A percentile compares a stretch with the other conserved stretches of the same genome.
Conservation (phyloP, 2,797 vertebrate genomes). For the Gastrophryne carolinensis region DNA sequence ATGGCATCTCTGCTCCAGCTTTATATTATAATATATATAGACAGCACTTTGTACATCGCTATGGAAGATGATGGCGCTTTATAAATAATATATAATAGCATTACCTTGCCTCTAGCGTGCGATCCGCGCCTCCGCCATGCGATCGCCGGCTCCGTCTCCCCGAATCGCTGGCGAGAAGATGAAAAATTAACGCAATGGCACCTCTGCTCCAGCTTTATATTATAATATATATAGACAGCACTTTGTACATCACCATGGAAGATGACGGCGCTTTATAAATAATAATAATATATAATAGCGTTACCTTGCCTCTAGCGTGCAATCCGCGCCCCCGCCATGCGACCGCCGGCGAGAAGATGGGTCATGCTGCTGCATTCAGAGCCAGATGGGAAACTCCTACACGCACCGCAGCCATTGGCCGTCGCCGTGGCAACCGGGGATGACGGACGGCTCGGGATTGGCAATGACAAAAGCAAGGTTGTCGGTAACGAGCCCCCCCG, state of each 20-base stretch:
- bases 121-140: conserved; percentile 61
- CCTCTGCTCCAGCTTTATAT: not conserved
- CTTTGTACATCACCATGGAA: no score
- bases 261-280: no score
- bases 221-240: no score
- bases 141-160: no score
- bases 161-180: no score
- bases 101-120: not conserved
- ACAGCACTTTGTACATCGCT: no score
- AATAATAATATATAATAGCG: not conserved
- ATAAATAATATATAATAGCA: not conserved
- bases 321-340: conserved; percentile 61
- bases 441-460: conserved; percentile 41
- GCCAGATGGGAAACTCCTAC: conserved; percentile 44
- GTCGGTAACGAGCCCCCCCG: conserved; percentile 43
- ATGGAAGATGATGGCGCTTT: no score
- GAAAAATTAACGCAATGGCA: no score
- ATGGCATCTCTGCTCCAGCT: not conserved
- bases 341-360: conserved; percentile 53
- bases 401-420: conserved; percentile 39
- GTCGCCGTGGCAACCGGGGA: conserved; percentile 29
- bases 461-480: conserved; percentile 44
- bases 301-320: not conserved
- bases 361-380: conserved; percentile 48
- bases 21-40: no score